These are phyloP conservation scores for Decapterus maruadsi DNA, from an alignment of 2,797 vertebrate genomes.

Conservation along the genomic window DNA sequence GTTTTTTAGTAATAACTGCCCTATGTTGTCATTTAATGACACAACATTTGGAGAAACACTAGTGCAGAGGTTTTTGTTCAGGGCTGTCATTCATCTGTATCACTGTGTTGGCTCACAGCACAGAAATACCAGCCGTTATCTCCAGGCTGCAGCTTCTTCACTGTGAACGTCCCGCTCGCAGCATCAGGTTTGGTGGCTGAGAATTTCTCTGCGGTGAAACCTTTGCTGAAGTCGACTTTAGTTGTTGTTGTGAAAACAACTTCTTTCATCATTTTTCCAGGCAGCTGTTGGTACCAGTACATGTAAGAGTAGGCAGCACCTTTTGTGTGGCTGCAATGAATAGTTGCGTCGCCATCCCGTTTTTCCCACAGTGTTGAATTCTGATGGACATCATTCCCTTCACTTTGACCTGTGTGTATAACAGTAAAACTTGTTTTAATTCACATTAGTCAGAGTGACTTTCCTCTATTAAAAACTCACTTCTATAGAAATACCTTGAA, in stretches of 20 bases:
- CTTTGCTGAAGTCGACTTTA: neutral
- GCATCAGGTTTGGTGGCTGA: conserved; percentile 26
- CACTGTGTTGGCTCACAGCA: conserved; percentile 15
- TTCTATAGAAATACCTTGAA: too few species aligned
- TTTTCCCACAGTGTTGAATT: conserved; percentile 7
- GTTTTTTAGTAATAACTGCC: too few species aligned
- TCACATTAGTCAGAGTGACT: too few species aligned
- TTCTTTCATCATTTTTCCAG: conserved; percentile 30
- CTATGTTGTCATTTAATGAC: too few species aligned
- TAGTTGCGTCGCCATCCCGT: conserved; percentile 1
- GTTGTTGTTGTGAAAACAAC: neutral
- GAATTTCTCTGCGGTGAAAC: conserved; percentile 5
- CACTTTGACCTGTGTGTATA: conserved; percentile 5
- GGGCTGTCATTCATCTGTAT: too few species aligned
- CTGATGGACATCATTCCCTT: conserved; percentile 42
- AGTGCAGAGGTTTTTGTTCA: too few species aligned
- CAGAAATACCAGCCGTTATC: conserved; percentile 64
- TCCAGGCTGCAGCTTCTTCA: conserved; percentile 48
- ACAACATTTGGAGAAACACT: too few species aligned
- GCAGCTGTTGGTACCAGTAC: conserved; percentile 67
- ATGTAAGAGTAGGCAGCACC: neutral
- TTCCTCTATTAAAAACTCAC: too few species aligned
- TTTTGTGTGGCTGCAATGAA: conserved; percentile 65
- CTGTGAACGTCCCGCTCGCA: conserved; percentile 61
- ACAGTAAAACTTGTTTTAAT: neutral